These are phyloP conservation scores for Gymnocheta viridis DNA, from an alignment of 2,888 invertebrate species.

Conservation along the genomic window DNA sequence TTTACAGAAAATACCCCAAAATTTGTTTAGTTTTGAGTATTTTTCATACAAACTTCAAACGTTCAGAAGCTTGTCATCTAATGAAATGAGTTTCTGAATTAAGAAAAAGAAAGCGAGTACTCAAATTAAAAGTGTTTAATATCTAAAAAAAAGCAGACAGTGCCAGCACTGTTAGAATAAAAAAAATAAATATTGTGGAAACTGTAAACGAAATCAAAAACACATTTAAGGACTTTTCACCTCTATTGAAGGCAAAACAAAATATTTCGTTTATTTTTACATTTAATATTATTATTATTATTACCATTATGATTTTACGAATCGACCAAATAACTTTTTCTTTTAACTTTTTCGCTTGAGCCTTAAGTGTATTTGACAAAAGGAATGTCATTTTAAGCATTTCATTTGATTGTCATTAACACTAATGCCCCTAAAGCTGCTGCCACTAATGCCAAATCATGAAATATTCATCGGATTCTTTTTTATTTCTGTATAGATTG, in stretches of 20 bases:
- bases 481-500: conserved; percentile 40
- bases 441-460: conserved; percentile 34
- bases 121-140: too few relatives aligned
- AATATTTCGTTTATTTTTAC: not conserved
- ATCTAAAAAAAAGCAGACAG: too few relatives aligned
- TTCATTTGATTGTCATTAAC: conserved; percentile 61
- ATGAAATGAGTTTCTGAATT: too few relatives aligned
- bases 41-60: too few relatives aligned
- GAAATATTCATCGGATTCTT: conserved; percentile 55
- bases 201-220: not conserved
- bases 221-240: not conserved
- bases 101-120: too few relatives aligned
- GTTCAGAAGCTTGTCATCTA: too few relatives aligned
- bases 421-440: conserved; percentile 32
- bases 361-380: conserved; percentile 27
- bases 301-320: too few relatives aligned
- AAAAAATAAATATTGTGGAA: not conserved
- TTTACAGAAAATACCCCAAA: too few relatives aligned
- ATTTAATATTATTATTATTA: conserved; percentile 20
- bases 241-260: not conserved
- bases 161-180: too few relatives aligned
- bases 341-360: conserved; percentile 8
- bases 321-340: conserved; percentile 18
- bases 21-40: too few relatives aligned
- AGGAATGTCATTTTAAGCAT: conserved; percentile 57